A percentile compares a stretch with the other conserved stretches of the same genome.
Evolutionary conservation across 2,888 invertebrate genomes (phyloP).

Genomic region (Mesopsocus fuscifrons): DNA sequence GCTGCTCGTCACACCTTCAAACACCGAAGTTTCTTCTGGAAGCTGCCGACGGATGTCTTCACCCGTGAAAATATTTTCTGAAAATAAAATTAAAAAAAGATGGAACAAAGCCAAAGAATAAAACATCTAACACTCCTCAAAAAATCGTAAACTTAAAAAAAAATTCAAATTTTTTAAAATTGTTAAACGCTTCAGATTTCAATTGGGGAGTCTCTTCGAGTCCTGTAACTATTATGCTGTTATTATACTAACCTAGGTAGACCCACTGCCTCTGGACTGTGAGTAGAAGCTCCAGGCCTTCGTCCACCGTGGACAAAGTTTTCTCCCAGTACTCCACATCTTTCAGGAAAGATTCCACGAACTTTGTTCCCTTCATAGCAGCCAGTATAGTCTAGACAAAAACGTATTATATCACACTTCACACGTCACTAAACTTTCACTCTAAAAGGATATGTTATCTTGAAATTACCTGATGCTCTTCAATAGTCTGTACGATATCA

Average conservation of each 20-base stretch:
- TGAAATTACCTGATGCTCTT: conserved; percentile 67
- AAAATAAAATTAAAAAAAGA: conserved; percentile 13
- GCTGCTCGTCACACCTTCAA: conserved; percentile 47
- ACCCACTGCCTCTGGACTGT: conserved; percentile 70
- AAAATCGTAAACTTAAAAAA: background rate
- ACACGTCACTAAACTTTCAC: no score
- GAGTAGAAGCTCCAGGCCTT: conserved; percentile 61
- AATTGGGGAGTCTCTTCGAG: no score
- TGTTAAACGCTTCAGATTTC: no score
- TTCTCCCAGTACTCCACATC: conserved; percentile 79
- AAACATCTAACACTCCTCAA: background rate
- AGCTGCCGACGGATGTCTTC: conserved; percentile 75
- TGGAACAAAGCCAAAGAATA: conserved; percentile 2
- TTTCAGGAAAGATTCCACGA: conserved; percentile 67
- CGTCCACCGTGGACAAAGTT: conserved; percentile 58
- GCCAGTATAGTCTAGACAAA: background rate
- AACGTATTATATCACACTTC: no score
- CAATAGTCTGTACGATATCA: conserved; percentile 56
- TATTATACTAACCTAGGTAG: conserved; percentile 57
- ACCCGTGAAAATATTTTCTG: conserved; percentile 60
- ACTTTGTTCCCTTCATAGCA: conserved; percentile 26
- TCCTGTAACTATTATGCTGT: no score
- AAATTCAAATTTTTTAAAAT: no score
- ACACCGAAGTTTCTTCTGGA: conserved; percentile 53
- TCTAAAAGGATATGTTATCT: no score